Percentiles rank a stretch among this genome's conserved stretches.
Evolutionary conservation across 2,113 vertebrate genomes (phyloP).

Genomic region (Microtus ochrogaster): DNA sequence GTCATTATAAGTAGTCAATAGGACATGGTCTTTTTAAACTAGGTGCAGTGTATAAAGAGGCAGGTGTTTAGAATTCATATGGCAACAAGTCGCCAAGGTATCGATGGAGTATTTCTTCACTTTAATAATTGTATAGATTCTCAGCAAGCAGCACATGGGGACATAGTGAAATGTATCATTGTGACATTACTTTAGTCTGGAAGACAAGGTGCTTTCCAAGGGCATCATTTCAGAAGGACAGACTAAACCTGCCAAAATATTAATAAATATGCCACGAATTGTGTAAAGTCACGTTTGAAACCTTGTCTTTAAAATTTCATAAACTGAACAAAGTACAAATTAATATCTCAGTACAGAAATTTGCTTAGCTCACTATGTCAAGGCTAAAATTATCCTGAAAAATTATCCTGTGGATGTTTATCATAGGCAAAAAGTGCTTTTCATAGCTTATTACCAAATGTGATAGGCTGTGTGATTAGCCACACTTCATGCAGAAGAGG

Average conservation of each 20-base stretch:
- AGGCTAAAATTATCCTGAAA: background rate
- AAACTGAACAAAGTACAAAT: constrained; percentile 55
- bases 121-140: constrained; percentile 70
- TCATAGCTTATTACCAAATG: background rate
- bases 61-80: constrained; percentile 66
- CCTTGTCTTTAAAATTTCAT: constrained; percentile 38
- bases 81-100: constrained; percentile 71
- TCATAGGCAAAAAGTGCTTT: constrained; percentile 26
- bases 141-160: constrained; percentile 46
- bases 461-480: background rate
- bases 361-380: background rate
- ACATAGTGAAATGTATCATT: constrained; percentile 55
- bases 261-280: constrained; percentile 57
- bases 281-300: background rate
- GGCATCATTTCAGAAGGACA: constrained; percentile 34
- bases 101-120: constrained; percentile 31
- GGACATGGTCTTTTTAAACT: constrained; percentile 45
- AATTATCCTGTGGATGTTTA: background rate
- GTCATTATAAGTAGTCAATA: constrained; percentile 32
- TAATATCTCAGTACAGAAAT: constrained; percentile 49
- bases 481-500: background rate
- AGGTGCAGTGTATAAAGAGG: constrained; percentile 52
- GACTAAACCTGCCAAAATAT: constrained; percentile 51
- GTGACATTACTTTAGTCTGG: constrained; percentile 44
- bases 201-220: constrained; percentile 65